Evolutionary conservation across 2,113 vertebrate species (phyloP).

Genomic region (Cathartes aura): DNA sequence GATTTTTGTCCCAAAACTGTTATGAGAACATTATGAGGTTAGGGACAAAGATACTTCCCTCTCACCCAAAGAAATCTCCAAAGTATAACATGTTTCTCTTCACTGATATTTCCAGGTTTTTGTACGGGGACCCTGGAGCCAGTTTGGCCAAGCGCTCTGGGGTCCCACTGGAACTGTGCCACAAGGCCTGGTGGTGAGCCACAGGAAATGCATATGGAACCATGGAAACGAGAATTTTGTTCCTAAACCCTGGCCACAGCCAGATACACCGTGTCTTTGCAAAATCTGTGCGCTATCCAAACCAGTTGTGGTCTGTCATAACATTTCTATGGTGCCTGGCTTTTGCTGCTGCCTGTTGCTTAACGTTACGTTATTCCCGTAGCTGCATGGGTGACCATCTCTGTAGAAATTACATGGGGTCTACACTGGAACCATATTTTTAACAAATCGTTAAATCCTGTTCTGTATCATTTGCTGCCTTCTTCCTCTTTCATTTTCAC

Average conservation of each 20-base stretch:
- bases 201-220: not conserved
- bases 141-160: accelerated
- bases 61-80: not conserved
- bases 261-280: not conserved
- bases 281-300: not conserved
- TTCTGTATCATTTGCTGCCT: not conserved
- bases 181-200: not conserved
- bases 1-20: not conserved
- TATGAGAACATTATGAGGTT: not conserved
- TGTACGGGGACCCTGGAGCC: not conserved
- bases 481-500: not conserved
- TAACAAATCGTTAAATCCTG: not conserved
- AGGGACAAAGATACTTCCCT: not conserved
- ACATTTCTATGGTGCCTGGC: not conserved
- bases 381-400: not conserved
- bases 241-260: not conserved
- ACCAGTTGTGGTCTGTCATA: not conserved
- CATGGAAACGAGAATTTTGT: not conserved
- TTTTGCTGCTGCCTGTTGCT: not conserved
- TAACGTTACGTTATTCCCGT: accelerated
- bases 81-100: accelerated
- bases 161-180: not conserved
- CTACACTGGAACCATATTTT: accelerated
- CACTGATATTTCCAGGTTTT: not conserved
- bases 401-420: not conserved